A percentile compares a stretch with the other conserved stretches of the same genome.
These are phyloP conservation scores for Phymastichus coffea DNA, from an alignment of 1,140 invertebrate species.

Conservation along the genomic window DNA sequence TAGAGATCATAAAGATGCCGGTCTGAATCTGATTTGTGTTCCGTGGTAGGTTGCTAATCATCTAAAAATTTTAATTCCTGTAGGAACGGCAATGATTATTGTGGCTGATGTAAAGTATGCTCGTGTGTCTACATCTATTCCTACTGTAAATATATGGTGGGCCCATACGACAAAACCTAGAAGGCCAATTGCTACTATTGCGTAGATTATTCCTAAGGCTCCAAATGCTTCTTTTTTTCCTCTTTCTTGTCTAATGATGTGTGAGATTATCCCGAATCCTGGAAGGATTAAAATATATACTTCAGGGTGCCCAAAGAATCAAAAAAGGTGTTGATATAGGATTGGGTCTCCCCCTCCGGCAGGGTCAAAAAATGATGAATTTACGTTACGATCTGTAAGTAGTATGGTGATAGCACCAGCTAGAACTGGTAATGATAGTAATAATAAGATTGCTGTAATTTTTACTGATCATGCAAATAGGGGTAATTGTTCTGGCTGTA, in stretches of 20 bases:
- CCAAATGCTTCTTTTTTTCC: constrained; percentile 44
- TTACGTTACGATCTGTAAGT: constrained; percentile 57
- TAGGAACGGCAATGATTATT: constrained; percentile 30
- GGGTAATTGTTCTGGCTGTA: constrained; percentile 59
- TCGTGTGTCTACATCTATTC: constrained; percentile 59
- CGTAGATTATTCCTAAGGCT: constrained; percentile 41
- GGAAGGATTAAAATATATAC: constrained; percentile 64
- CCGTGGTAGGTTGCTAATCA: constrained; percentile 50
- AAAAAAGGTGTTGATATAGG: constrained; percentile 62
- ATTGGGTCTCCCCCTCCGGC: constrained; percentile 57
- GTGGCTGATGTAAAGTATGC: constrained; percentile 60
- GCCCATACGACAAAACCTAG: constrained; percentile 51
- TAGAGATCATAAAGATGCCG: constrained; percentile 61
- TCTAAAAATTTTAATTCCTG: too few relatives aligned
- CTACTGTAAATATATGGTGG: constrained; percentile 60
- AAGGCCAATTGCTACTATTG: constrained; percentile 39
- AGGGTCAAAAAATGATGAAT: constrained; percentile 58
- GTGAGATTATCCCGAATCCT: constrained; percentile 53
- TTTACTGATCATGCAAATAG: constrained; percentile 68
- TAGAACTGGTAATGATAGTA: constrained; percentile 69
- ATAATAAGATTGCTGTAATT: constrained; percentile 67
- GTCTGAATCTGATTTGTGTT: constrained; percentile 52
- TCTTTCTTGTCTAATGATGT: constrained; percentile 38
- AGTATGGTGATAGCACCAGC: constrained; percentile 74
- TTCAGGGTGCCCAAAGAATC: too few relatives aligned